Conservation (phyloP, 2,113 vertebrate genomes). For the Trichomycterus rosablanca region DNA sequence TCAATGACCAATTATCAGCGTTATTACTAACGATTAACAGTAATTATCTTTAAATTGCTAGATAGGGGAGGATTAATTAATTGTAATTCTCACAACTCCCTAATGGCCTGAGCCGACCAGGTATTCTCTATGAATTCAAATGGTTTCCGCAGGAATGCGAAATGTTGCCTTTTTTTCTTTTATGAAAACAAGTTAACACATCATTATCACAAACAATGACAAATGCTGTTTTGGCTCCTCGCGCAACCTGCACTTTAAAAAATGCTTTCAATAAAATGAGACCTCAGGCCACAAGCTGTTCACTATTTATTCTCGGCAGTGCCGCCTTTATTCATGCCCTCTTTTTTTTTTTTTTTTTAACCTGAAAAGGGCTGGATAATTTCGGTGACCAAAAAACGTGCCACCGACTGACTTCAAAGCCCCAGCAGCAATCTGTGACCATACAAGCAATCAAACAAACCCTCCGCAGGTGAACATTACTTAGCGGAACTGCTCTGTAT, state of each 20-base stretch:
- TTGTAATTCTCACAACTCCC: slow-evolving; percentile 32
- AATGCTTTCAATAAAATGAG: slow-evolving; percentile 7
- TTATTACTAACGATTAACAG: slow-evolving; percentile 48
- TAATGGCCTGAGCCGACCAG: slow-evolving; percentile 18
- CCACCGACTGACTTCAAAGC: slow-evolving; percentile 11
- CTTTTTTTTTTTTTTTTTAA: slow-evolving; percentile 7
- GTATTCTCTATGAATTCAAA: slow-evolving; percentile 26
- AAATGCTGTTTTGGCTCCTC: slow-evolving; percentile 23
- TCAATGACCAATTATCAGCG: slow-evolving; percentile 47
- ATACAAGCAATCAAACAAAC: slow-evolving; percentile 22
- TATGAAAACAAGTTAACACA: slow-evolving; percentile 23
- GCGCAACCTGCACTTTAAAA: slow-evolving; percentile 1
- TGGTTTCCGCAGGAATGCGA: slow-evolving; percentile 9
- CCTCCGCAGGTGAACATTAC: not conserved
- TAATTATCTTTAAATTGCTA: slow-evolving; percentile 49
- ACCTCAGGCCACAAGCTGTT: slow-evolving; percentile 20
- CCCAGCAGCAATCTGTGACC: slow-evolving; percentile 1
- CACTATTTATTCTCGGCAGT: slow-evolving; percentile 1
- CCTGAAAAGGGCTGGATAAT: slow-evolving; percentile 16
- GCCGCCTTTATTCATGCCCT: slow-evolving; percentile 7
- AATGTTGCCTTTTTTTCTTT: slow-evolving; percentile 24
- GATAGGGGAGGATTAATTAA: slow-evolving; percentile 38
- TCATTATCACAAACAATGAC: slow-evolving; percentile 26
- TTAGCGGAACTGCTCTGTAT: not conserved
- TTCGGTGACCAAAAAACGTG: slow-evolving; percentile 21